Evolutionary conservation across 1,140 invertebrate species (phyloP).

Genomic region (Tachypleus tridentatus): DNA sequence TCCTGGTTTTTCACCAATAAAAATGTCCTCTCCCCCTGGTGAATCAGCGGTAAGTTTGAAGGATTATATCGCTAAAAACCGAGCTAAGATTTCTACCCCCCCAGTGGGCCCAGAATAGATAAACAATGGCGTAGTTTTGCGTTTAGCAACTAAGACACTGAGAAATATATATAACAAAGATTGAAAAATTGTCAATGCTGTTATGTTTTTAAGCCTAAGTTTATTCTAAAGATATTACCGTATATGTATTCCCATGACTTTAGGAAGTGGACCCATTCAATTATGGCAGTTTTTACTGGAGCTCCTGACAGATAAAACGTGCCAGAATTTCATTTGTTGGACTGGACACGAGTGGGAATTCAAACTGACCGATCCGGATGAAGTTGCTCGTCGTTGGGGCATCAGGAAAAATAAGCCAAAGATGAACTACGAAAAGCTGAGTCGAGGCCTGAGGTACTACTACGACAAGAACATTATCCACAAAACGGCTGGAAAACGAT

Average conservation of each 20-base stretch:
- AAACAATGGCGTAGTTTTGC: not conserved
- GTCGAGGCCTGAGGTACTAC: constrained; percentile 89
- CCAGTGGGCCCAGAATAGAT: too few relatives aligned
- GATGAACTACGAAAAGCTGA: constrained; percentile 98
- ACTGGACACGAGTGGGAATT: constrained; percentile 98
- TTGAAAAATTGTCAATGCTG: not conserved
- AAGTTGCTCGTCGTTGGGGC: constrained; percentile 92
- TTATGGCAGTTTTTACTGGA: constrained; percentile 97
- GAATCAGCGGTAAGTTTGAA: too few relatives aligned
- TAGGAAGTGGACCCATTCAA: constrained; percentile 81
- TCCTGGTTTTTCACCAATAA: too few relatives aligned
- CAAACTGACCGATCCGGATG: constrained; percentile 93
- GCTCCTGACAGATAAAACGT: constrained; percentile 87
- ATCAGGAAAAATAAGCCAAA: constrained; percentile 97
- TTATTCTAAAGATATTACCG: not conserved
- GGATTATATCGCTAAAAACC: too few relatives aligned
- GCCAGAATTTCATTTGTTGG: constrained; percentile 95
- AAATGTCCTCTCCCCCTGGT: too few relatives aligned
- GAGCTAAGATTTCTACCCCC: too few relatives aligned
- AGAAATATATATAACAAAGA: not conserved
- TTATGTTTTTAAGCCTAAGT: not conserved
- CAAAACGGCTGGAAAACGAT: constrained; percentile 95
- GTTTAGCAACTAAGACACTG: not conserved
- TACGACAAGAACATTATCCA: constrained; percentile 99
- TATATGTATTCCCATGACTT: not conserved